Percentiles rank a stretch among this genome's conserved stretches.
Conservation (phyloP, 2,888 invertebrate genomes). For the Biston betularia region DNA sequence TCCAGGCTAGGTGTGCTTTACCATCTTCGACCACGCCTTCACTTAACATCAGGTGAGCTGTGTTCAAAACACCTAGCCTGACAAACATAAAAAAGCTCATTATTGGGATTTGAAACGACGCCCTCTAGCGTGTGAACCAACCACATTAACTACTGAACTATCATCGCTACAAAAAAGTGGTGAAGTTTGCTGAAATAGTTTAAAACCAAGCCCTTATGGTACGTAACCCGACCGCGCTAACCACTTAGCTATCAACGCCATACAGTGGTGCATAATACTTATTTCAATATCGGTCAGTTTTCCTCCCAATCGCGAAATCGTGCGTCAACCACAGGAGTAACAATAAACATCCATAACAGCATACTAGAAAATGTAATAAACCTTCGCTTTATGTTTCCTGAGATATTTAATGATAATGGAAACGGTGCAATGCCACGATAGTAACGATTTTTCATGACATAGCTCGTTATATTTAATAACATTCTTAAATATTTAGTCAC, state of each 20-base stretch:
- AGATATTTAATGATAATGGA: constrained; percentile 25
- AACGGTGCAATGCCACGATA: constrained; percentile 30
- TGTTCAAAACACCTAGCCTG: too few species aligned
- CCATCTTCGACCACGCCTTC: too few species aligned
- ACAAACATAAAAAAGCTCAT: too few species aligned
- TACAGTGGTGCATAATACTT: too few species aligned
- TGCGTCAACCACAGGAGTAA: neutral
- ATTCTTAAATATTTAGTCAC: constrained; percentile 21
- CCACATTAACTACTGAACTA: too few species aligned
- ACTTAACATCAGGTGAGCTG: too few species aligned
- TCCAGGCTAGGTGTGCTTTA: too few species aligned
- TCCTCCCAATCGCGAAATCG: neutral
- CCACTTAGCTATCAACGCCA: too few species aligned
- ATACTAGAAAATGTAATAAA: constrained; percentile 19
- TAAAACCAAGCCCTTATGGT: too few species aligned
- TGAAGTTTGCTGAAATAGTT: neutral
- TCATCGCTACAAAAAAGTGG: neutral
- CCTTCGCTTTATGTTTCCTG: constrained; percentile 29
- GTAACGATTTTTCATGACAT: constrained; percentile 32
- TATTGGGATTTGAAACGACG: neutral
- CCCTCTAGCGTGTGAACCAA: too few species aligned
- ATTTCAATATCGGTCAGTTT: neutral
- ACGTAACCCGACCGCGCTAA: too few species aligned
- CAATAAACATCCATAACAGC: constrained; percentile 5
- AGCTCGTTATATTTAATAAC: neutral